Evolutionary conservation across 1,140 invertebrate species (phyloP), one percentile per base, ranked within the genome.

Genomic region (Lasioglossum baleicum): DNA sequence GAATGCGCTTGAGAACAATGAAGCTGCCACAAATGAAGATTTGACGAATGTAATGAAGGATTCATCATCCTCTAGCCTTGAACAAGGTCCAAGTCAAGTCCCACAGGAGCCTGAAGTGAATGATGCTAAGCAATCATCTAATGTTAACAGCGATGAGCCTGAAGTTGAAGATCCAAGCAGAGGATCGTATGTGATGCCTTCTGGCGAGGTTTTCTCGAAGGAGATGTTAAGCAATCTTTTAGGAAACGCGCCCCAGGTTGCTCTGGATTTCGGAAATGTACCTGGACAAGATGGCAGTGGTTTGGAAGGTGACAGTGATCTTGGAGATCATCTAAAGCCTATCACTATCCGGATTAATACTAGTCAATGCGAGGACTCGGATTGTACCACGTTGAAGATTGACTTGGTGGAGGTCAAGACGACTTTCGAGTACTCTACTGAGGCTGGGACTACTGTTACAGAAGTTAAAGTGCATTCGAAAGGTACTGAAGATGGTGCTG

Each of bases 351-450:
- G 7, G 69, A 68, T 6, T 6, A 51, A 31, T 22, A 53, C 7
- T 0, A 69, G 26, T 2, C 40, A 20, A 7, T 83, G 83, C 15
- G 83, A 66, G n/a, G 51, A n/a, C 0, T 8, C 60, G 40, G 68
- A 76, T 22, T 10, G 11, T 3, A 80, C 66, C 35, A 58, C 68
- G n/a, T 26, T 48, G 65, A 70, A 22, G 51, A 51, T 83, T 7
- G 63, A 78, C 8, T 15, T 74, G 17, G 22, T 51, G 0, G 69
- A 40, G n/a, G 53, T 20, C 31, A 79, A 22, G 15, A 65, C 40
- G 5, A 58, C 17, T 8, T n/a, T 58, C 6, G 56, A 58, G 7
- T 58, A 58, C 20, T 7, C 5, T 7, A 58, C 17, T 20, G n/a
- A n/a, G 20, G 6, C 56, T 58, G 20, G 0, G 1, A n/a, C 7